Conservation (phyloP, 2,888 invertebrate species). For the Leucophora obtusa region DNA sequence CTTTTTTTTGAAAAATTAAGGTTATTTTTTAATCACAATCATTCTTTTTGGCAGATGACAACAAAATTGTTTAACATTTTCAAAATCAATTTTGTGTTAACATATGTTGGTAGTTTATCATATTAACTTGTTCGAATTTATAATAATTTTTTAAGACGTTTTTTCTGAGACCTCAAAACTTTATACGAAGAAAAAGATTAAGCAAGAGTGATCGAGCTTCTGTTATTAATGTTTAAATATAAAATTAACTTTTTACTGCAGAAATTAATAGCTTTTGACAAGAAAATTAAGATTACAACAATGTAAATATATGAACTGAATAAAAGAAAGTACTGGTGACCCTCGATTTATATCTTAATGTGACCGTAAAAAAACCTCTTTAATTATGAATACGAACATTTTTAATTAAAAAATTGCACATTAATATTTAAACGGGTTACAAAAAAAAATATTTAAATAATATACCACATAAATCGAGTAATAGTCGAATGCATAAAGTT, state of each 20-base stretch:
- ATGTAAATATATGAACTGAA: not conserved
- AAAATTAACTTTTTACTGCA: slow-evolving; percentile 57
- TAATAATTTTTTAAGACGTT: slow-evolving; percentile 58
- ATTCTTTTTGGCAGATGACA: slow-evolving; percentile 59
- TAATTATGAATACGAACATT: too few species aligned
- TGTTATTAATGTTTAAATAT: slow-evolving; percentile 55
- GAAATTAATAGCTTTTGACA: slow-evolving; percentile 59
- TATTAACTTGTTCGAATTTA: slow-evolving; percentile 62
- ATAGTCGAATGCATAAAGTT: too few species aligned
- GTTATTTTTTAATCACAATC: slow-evolving; percentile 42
- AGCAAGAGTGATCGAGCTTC: slow-evolving; percentile 52
- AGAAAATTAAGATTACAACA: slow-evolving; percentile 19
- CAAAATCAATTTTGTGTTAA: slow-evolving; percentile 62
- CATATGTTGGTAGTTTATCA: slow-evolving; percentile 62
- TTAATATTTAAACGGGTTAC: too few species aligned
- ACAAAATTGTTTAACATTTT: slow-evolving; percentile 60
- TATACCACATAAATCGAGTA: too few species aligned
- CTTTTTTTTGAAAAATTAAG: slow-evolving; percentile 36
- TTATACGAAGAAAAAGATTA: not conserved
- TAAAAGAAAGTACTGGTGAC: too few species aligned
- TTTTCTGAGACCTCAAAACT: not conserved
- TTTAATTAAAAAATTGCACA: too few species aligned
- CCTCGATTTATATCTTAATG: too few species aligned
- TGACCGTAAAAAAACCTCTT: too few species aligned
- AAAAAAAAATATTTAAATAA: too few species aligned